Evolutionary conservation across 2,888 invertebrate genomes (phyloP), one percentile per base, ranked within the genome.

Genomic region (Drosophila stalkeri): DNA sequence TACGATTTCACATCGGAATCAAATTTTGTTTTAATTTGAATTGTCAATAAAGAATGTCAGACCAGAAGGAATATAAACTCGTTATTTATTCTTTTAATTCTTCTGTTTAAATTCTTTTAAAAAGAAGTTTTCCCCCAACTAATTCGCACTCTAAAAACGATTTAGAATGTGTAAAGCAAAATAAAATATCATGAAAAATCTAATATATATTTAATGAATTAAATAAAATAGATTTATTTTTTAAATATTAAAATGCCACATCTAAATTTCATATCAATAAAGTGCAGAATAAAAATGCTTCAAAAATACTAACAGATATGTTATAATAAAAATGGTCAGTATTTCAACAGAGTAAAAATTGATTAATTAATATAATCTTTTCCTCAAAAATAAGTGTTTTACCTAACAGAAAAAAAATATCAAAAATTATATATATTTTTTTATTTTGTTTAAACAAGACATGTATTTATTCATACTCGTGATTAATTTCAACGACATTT

Each of bases 11-110:
- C 6, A 49, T 41, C 59, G 47, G 64, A 57, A 52, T 71, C 39
- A 46, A 37, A 64, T 72, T 54, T 67, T 62, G 56, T 56, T 60
- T 80, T 62, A 61, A 75, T 71, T 75, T 66, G 65, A 63, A 47
- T 56, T 67, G 54, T 64, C 69, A 68, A 87, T 82, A 87, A 87
- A 87, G 43, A 73, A 67, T 47, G 62, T 59, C 44, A 62, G 63
- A 81, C 54, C 56, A 70, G 51, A 70, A 66, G 55, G 20, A 39
- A 59, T 64, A 20, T 35, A 37, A 39, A 12, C 12, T 9, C 54
- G 37, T 47, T 33, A 23, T 16, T 39, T 39, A 49, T 64, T 49
- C 3, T 4, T 14, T 63, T 8, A 23, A n/a, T 37, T 37, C 8
- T 59, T 27, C 9, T 14, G 31, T 3, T 33, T 12, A 31, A 33